phyloP scores from a whole-genome alignment of 2,113 vertebrate species.

The Lucifuga dentata region DNA sequence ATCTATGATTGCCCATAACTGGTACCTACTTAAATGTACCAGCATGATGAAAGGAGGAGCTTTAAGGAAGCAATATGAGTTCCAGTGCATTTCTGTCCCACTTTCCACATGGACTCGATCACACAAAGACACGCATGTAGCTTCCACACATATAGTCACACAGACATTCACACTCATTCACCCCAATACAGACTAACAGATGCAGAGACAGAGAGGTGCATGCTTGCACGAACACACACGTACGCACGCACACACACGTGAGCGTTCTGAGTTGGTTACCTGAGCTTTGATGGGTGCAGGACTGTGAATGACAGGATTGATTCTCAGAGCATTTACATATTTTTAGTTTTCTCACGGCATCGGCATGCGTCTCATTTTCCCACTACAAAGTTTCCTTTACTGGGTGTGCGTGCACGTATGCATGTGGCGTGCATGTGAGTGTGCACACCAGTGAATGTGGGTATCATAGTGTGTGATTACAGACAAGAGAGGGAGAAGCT shows the following conservation, averaged over 20 bases:
- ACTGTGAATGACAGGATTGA: slow-evolving; percentile 81
- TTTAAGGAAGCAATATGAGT: slow-evolving; percentile 42
- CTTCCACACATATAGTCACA: background rate
- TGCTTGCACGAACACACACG: slow-evolving; percentile 11
- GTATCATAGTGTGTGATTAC: slow-evolving; percentile 75
- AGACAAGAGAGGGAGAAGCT: slow-evolving; percentile 72
- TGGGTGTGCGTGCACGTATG: background rate
- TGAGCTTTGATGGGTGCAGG: slow-evolving; percentile 72
- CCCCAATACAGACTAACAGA: slow-evolving; percentile 22
- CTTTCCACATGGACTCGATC: slow-evolving; percentile 39
- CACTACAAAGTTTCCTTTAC: slow-evolving; percentile 32
- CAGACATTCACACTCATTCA: slow-evolving; percentile 20
- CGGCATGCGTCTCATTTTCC: slow-evolving; percentile 45
- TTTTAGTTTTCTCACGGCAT: slow-evolving; percentile 76
- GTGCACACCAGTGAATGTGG: slow-evolving; percentile 33
- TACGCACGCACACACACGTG: slow-evolving; percentile 18
- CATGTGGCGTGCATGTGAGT: slow-evolving; percentile 4
- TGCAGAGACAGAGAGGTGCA: slow-evolving; percentile 21
- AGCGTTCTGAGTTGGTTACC: slow-evolving; percentile 45
- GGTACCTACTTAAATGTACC: slow-evolving; percentile 61
- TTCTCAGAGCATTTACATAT: slow-evolving; percentile 84
- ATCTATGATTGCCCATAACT: slow-evolving; percentile 50
- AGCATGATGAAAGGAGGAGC: slow-evolving; percentile 57
- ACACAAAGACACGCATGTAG: slow-evolving; percentile 29
- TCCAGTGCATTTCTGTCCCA: slow-evolving; percentile 55